Base-by-base conservation (phyloP, 2,888 invertebrate species). In the Plebejus argus region DNA sequence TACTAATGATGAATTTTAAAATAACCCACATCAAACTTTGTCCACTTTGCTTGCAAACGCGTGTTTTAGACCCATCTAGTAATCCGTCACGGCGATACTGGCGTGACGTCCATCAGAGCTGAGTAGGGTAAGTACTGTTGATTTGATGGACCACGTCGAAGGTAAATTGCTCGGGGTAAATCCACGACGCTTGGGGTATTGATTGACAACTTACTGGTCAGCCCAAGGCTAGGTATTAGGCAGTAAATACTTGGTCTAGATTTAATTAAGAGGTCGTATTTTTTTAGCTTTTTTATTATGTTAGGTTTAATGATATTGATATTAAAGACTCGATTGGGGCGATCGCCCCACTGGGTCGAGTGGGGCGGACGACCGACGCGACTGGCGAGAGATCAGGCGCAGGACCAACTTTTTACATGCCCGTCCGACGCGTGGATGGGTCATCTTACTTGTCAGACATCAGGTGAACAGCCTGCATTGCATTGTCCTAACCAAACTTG, bases 61-160 rank as follows among this genome's bases (percentile, higher is more conserved):
- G 28, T 66, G 28, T 66, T 66, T 66, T 66, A 33, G 66, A 66
- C 66, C 66, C 28, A 66, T 66, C 28, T 28, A 66, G 66, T 66
- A 66, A 66, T 66, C 66, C 66, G 28, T 66, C 66, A 66, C 66
- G 6, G 66, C 18, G 15, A 66, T 66, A 28, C 28, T 66, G 28
- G 28, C 66, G 66, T 33, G 66, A 28, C 66, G 66, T 66, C 28
- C 66, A 66, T 66, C 66, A 28, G 28, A 66, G 15, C 66, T 66
- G 66, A 66, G 28, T 66, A 66, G 66, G 66, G 66, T 66, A 66
- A 66, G 66, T 66, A 33, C 28, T 66, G 66, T 66, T 66, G 66
- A 66, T 66, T 66, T 66, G 66, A 66, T 66, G 66, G 66, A 66
- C 66, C 66, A 66, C 33, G 66, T 66, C 66, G 66, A 66, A 66